A percentile compares a stretch with the other conserved stretches of the same genome.
Evolutionary conservation across 2,113 vertebrate species (phyloP).

Genomic region (Ceyx margarethae): DNA sequence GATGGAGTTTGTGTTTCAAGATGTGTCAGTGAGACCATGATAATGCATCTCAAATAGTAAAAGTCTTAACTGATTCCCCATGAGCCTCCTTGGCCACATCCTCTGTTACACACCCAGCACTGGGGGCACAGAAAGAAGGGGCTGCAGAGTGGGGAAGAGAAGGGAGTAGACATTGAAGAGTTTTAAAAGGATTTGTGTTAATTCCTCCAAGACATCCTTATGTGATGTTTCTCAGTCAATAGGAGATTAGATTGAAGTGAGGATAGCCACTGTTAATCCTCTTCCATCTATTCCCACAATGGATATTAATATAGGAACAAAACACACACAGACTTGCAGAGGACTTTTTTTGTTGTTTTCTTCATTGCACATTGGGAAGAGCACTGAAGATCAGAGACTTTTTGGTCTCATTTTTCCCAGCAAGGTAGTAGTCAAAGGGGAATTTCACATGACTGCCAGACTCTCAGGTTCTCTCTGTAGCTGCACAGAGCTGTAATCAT

Average conservation of each 20-base stretch:
- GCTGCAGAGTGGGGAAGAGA: background rate
- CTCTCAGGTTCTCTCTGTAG: background rate
- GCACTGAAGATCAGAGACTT: background rate
- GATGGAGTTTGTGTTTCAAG: slow-evolving; percentile 44
- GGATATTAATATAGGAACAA: background rate
- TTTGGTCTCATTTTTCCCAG: background rate
- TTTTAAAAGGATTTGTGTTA: slow-evolving; percentile 69
- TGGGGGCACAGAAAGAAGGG: background rate
- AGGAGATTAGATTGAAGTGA: slow-evolving; percentile 68
- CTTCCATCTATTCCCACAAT: slow-evolving; percentile 54
- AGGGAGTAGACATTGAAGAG: slow-evolving; percentile 13
- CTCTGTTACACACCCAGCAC: background rate
- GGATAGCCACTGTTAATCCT: slow-evolving; percentile 60
- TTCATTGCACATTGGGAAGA: background rate
- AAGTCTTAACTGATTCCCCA: slow-evolving; percentile 59
- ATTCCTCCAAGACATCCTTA: slow-evolving; percentile 57
- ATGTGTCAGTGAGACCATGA: slow-evolving; percentile 46
- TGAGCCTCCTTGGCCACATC: slow-evolving; percentile 27
- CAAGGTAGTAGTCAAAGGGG: background rate
- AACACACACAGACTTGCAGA: background rate
- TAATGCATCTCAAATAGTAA: slow-evolving; percentile 53
- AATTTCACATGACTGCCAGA: background rate
- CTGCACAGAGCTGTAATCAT: rapidly evolving
- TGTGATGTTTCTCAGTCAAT: slow-evolving; percentile 70
- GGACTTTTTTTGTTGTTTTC: background rate